Conservation (phyloP, 2,113 vertebrate genomes). For the Notarius quadriscutis region DNA sequence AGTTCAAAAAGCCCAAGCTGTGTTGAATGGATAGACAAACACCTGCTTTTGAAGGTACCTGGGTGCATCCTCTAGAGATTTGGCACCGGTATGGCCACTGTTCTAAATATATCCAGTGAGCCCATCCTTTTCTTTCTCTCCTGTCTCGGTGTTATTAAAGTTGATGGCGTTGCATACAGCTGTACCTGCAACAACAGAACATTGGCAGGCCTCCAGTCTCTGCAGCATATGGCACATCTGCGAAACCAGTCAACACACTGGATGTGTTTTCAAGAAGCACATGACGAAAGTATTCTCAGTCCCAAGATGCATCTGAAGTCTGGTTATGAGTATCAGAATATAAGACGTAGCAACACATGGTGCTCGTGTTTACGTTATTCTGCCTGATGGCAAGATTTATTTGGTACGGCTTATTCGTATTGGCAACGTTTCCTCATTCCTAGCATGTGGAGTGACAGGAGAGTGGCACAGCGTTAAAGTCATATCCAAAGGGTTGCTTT, state of each 20-base stretch:
- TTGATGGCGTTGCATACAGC: background rate
- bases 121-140: constrained; percentile 33
- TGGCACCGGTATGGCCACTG: constrained; percentile 37
- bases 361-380: constrained; percentile 14
- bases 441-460: constrained; percentile 27
- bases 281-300: background rate
- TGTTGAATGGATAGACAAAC: constrained; percentile 26
- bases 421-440: constrained; percentile 11
- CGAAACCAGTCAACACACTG: constrained; percentile 20
- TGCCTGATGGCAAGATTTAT: constrained; percentile 27
- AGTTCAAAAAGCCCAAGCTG: background rate
- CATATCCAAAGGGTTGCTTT: constrained; percentile 37
- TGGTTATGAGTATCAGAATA: constrained; percentile 2
- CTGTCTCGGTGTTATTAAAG: constrained; percentile 18
- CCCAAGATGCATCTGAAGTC: constrained; percentile 37
- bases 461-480: constrained; percentile 30
- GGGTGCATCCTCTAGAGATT: constrained; percentile 50
- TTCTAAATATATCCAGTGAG: constrained; percentile 54
- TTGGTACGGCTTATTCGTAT: constrained; percentile 1
- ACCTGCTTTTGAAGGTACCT: constrained; percentile 12
- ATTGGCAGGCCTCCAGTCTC: background rate
- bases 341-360: constrained; percentile 3
- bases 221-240: constrained; percentile 34
- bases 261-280: constrained; percentile 12
- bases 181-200: constrained; percentile 41